Conservation (phyloP, 1,140 invertebrate genomes). For the Dermatophagoides farinae region DNA sequence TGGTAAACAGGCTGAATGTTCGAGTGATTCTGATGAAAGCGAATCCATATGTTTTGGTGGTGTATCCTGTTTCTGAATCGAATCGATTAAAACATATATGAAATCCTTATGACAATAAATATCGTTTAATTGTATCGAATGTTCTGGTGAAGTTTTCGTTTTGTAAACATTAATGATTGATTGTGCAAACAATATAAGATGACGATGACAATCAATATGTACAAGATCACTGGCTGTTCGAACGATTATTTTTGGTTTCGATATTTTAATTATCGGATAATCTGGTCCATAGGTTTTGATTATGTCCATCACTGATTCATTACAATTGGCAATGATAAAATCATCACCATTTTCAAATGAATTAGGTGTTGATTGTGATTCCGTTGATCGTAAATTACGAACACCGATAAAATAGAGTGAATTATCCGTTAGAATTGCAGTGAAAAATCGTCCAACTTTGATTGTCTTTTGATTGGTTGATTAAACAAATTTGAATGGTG, state of each 20-base stretch:
- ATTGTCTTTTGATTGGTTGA: not conserved
- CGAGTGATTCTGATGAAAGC: not conserved
- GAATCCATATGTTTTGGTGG: no score
- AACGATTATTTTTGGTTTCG: slow-evolving; percentile 13
- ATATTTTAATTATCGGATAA: slow-evolving; percentile 18
- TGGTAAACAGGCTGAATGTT: not conserved
- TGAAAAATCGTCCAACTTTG: slow-evolving; percentile 25
- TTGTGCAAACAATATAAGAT: not conserved
- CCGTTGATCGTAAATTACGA: not conserved
- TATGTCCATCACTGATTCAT: slow-evolving; percentile 18
- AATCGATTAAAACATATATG: no score
- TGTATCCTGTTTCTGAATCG: no score
- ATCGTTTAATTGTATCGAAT: not conserved
- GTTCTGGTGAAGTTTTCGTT: not conserved
- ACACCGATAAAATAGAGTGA: not conserved
- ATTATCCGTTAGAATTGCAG: slow-evolving; percentile 29
- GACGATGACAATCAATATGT: not conserved
- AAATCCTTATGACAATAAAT: not conserved
- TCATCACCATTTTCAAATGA: not conserved
- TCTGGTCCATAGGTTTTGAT: slow-evolving; percentile 19
- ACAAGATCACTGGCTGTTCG: not conserved
- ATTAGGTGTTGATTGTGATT: not conserved
- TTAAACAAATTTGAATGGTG: no score
- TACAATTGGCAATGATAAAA: slow-evolving; percentile 15
- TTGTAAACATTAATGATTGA: not conserved